Evolutionary conservation across 2,888 invertebrate genomes (phyloP).

Genomic region (Candidula unifasciata): DNA sequence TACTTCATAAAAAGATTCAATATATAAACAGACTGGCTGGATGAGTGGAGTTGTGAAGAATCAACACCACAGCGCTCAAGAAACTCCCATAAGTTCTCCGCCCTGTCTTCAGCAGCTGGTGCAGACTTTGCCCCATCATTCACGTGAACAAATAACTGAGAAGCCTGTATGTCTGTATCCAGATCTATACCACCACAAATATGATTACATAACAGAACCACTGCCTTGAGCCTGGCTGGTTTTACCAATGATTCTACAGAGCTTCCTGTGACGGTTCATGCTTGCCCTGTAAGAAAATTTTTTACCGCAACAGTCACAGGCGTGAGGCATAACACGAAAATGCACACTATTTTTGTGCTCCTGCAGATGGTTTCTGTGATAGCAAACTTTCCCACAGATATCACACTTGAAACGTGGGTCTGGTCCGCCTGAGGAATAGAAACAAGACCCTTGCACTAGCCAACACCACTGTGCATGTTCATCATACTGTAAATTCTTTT

Average conservation of each 20-base stretch:
- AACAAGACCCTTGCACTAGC: conserved; percentile 4
- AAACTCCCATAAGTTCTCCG: no score
- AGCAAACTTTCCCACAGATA: conserved; percentile 41
- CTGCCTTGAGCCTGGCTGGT: neutral
- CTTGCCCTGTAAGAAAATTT: conserved; percentile 41
- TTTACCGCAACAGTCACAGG: conserved; percentile 41
- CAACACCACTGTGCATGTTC: neutral
- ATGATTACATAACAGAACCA: neutral
- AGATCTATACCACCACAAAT: no score
- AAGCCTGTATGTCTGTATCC: no score
- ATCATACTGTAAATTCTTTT: neutral
- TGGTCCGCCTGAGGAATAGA: conserved; percentile 15
- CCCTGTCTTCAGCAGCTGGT: no score
- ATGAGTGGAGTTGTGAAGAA: no score
- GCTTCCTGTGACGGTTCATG: neutral
- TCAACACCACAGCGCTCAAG: no score
- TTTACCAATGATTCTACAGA: conserved; percentile 26
- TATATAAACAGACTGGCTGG: no score
- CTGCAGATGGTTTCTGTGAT: conserved; percentile 39
- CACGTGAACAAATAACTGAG: no score
- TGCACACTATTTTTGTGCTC: conserved; percentile 48
- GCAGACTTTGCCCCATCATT: no score
- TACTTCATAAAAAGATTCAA: no score
- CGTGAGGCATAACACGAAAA: conserved; percentile 31
- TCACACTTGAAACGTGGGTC: conserved; percentile 34